Evolutionary conservation across 1,140 invertebrate genomes (phyloP).

Genomic region (Drosophila mayri): DNA sequence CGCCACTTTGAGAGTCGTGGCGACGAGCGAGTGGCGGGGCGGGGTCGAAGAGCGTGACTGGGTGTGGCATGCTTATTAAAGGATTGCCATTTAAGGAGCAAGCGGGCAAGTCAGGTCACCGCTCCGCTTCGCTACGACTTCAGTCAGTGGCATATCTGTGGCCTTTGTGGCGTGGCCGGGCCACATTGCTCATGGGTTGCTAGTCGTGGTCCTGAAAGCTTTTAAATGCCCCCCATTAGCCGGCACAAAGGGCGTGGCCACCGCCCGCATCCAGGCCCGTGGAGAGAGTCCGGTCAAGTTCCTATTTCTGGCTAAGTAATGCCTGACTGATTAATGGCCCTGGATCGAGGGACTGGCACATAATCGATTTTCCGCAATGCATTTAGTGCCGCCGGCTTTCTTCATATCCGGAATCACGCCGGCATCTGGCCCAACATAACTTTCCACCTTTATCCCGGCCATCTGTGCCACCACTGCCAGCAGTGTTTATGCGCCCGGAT

Average conservation of each 20-base stretch:
- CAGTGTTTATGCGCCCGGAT: conserved; percentile 44
- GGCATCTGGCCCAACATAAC: conserved; percentile 23
- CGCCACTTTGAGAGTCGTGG: conserved; percentile 20
- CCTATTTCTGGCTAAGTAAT: conserved; percentile 51
- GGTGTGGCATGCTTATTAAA: conserved; percentile 57
- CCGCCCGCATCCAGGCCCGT: conserved; percentile 16
- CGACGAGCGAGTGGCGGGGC: not conserved
- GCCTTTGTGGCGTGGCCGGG: conserved; percentile 45
- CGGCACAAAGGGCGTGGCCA: conserved; percentile 17
- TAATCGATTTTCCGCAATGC: conserved; percentile 49
- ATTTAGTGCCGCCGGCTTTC: conserved; percentile 23
- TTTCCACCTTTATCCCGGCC: conserved; percentile 19
- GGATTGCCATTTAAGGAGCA: conserved; percentile 50
- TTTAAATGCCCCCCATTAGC: conserved; percentile 56
- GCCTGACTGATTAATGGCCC: conserved; percentile 52
- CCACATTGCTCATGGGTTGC: conserved; percentile 38
- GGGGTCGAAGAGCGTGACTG: conserved; percentile 20
- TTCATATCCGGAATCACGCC: conserved; percentile 32
- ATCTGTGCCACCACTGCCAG: not conserved
- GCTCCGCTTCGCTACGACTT: not conserved
- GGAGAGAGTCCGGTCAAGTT: conserved; percentile 17
- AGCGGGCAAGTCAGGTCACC: conserved; percentile 20
- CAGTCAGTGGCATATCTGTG: conserved; percentile 27
- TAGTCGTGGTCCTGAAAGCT: conserved; percentile 42
- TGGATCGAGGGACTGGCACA: conserved; percentile 14